These are phyloP conservation scores for Tenualosa ilisha DNA, from an alignment of 2,797 vertebrate genomes.

Conservation along the genomic window DNA sequence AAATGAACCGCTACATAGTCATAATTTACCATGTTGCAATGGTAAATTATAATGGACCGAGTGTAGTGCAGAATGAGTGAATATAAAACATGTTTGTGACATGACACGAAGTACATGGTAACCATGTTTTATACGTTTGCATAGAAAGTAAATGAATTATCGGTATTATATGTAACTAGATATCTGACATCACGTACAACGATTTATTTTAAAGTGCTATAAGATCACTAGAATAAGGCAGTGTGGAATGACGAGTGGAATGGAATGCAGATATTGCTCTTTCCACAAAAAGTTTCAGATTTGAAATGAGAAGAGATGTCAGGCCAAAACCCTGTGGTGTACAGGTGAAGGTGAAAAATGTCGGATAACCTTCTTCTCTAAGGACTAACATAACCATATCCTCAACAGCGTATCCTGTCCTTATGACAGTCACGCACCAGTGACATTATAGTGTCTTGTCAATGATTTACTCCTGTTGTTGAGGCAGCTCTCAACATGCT, in stretches of 20 bases:
- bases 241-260: slow-evolving; percentile 28
- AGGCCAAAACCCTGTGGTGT: neutral
- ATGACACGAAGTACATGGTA: neutral
- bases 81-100: neutral
- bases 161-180: neutral
- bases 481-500: neutral
- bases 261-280: slow-evolving; percentile 36
- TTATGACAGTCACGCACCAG: neutral
- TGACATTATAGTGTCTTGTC: neutral
- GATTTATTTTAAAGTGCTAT: slow-evolving; percentile 14
- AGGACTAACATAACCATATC: neutral
- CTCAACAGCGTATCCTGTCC: neutral
- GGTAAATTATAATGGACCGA: neutral
- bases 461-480: neutral
- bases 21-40: neutral
- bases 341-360: neutral
- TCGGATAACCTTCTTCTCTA: neutral
- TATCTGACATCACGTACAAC: slow-evolving; percentile 10
- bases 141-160: neutral
- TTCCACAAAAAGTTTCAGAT: neutral
- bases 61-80: neutral
- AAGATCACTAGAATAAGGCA: slow-evolving; percentile 38
- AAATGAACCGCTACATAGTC: neutral
- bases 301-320: neutral
- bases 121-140: neutral